These are phyloP conservation scores for Zaprionus obscuricornis DNA, from an alignment of 2,888 invertebrate species.

Conservation along the genomic window DNA sequence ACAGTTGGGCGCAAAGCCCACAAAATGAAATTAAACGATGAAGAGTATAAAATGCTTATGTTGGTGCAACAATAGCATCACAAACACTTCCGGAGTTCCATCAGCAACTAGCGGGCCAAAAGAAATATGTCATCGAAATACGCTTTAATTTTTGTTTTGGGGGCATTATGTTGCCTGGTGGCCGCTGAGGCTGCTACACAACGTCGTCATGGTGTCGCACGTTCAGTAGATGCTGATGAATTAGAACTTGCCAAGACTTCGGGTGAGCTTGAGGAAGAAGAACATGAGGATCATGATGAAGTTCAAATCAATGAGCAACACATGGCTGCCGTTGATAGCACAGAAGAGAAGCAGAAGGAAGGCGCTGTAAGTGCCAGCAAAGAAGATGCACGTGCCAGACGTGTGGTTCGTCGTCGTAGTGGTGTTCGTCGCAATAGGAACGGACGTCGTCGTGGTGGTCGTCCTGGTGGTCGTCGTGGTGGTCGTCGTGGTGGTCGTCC, in stretches of 20 bases:
- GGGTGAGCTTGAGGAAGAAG: slow-evolving; percentile 8
- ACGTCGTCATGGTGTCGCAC: slow-evolving; percentile 33
- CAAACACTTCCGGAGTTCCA: slow-evolving; percentile 56
- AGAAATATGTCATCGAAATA: slow-evolving; percentile 52
- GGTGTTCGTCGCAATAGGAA: slow-evolving; percentile 34
- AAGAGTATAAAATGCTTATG: slow-evolving; percentile 48
- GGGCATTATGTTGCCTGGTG: slow-evolving; percentile 66
- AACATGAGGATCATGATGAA: slow-evolving; percentile 12
- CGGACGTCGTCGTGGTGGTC: slow-evolving; percentile 36
- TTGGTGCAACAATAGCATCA: slow-evolving; percentile 48
- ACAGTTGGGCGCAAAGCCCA: slow-evolving; percentile 45
- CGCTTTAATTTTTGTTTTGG: slow-evolving; percentile 59
- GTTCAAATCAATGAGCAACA: slow-evolving; percentile 4
- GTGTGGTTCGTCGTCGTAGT: slow-evolving; percentile 44
- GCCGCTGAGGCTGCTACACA: slow-evolving; percentile 50
- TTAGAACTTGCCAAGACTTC: neutral
- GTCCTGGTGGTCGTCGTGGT: slow-evolving; percentile 40
- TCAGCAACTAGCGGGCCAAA: slow-evolving; percentile 42
- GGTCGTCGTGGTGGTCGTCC: slow-evolving; percentile 35
- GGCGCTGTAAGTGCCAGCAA: slow-evolving; percentile 33
- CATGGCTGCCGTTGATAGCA: slow-evolving; percentile 2
- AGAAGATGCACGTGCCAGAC: slow-evolving; percentile 62
- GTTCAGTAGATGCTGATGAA: slow-evolving; percentile 27
- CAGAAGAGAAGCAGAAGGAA: slow-evolving; percentile 18
- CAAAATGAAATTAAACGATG: neutral